Evolutionary conservation across 2,888 invertebrate genomes (phyloP).

Genomic region (Pimpla rufipes): DNA sequence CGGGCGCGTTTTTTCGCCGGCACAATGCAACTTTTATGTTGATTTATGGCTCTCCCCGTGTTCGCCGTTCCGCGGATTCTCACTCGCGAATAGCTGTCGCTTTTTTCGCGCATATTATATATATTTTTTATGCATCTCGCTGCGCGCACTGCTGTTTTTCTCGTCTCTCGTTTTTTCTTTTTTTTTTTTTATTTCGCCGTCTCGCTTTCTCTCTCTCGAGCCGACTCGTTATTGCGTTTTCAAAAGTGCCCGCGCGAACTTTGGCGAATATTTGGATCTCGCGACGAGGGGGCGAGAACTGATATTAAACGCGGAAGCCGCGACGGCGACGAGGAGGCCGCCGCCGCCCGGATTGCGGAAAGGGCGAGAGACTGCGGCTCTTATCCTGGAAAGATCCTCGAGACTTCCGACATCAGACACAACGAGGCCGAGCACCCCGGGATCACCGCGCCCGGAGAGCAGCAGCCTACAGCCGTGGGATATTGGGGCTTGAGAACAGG

Average conservation of each 20-base stretch:
- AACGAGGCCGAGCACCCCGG: slow-evolving; percentile 14
- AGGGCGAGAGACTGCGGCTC: slow-evolving; percentile 28
- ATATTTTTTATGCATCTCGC: background rate
- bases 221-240: slow-evolving; percentile 50
- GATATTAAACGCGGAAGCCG: slow-evolving; percentile 58
- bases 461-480: slow-evolving; percentile 55
- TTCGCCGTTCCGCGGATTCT: background rate
- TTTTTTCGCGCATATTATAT: background rate
- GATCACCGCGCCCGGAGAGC: slow-evolving; percentile 26
- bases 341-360: slow-evolving; percentile 19
- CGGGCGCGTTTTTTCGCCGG: no score
- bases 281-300: slow-evolving; percentile 37
- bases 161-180: background rate
- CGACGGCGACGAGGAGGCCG: slow-evolving; percentile 33
- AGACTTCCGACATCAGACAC: slow-evolving; percentile 47
- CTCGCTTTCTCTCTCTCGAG: background rate
- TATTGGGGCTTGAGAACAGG: slow-evolving; percentile 59
- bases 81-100: background rate
- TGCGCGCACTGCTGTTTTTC: background rate
- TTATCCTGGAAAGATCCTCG: slow-evolving; percentile 55
- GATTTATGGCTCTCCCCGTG: no score
- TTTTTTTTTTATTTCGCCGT: background rate
- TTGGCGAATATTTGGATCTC: slow-evolving; percentile 53
- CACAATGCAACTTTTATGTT: no score
- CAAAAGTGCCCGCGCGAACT: slow-evolving; percentile 29